These are phyloP conservation scores for Melierax canorus DNA, from an alignment of 2,113 vertebrate species.

Conservation along the genomic window DNA sequence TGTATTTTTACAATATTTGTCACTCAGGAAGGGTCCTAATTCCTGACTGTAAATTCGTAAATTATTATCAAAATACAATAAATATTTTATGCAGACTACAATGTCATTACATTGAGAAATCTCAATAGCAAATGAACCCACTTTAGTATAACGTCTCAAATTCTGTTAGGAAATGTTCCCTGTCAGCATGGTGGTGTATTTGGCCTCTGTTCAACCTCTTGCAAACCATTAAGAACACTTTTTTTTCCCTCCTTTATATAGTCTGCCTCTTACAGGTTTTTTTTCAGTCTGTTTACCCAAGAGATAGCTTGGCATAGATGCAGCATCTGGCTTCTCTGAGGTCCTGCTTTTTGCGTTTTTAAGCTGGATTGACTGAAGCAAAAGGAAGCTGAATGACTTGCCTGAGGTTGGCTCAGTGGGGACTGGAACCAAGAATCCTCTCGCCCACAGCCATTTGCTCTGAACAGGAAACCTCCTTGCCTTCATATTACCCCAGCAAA, in stretches of 20 bases:
- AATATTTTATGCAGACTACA: background rate
- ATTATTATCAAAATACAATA: slow-evolving; percentile 46
- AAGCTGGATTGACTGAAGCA: slow-evolving; percentile 3
- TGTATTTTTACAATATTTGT: slow-evolving; percentile 7
- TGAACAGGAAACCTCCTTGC: background rate
- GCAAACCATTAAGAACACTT: background rate
- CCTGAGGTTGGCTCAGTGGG: background rate
- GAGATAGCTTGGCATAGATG: background rate
- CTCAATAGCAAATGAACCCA: slow-evolving; percentile 7
- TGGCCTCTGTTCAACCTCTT: slow-evolving; percentile 22
- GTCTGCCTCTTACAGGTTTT: background rate
- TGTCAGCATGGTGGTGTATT: background rate
- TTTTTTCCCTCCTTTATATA: background rate
- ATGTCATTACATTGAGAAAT: slow-evolving; percentile 31
- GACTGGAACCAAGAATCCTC: background rate
- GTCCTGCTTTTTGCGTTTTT: slow-evolving; percentile 30
- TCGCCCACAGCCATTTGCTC: background rate
- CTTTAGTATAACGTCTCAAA: background rate
- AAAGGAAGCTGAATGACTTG: background rate
- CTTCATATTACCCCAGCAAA: background rate
- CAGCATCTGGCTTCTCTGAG: background rate
- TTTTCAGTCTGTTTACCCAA: background rate
- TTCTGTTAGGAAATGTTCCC: slow-evolving; percentile 16
- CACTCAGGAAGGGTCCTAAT: background rate
- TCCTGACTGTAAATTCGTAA: slow-evolving; percentile 21